These are phyloP conservation scores for Pangasius djambal DNA, from an alignment of 2,797 vertebrate species.

Conservation along the genomic window DNA sequence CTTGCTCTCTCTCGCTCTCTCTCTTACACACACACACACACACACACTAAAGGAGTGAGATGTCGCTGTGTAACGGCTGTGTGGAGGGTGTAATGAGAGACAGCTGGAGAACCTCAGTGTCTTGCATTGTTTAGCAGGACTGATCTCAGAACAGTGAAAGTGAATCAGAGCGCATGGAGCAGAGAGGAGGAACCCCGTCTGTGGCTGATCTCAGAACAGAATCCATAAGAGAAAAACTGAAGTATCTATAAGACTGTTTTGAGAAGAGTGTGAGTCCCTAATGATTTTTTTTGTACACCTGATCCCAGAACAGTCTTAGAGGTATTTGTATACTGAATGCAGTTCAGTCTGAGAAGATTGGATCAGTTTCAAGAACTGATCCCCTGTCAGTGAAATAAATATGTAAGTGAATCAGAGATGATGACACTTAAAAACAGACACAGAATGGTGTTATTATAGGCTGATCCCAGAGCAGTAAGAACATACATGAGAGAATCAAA, in stretches of 20 bases:
- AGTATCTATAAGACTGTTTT: not conserved
- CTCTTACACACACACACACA: constrained; percentile 31
- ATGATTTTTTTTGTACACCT: not conserved
- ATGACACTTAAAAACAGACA: not conserved
- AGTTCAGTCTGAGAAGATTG: not conserved
- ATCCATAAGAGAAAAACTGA: not conserved
- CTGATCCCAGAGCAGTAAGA: not conserved
- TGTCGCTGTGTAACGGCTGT: not conserved
- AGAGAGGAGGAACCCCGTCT: not conserved
- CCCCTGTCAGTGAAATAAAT: not conserved
- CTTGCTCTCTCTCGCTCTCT: constrained; percentile 41
- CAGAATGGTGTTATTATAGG: not conserved
- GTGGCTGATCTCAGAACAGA: not conserved
- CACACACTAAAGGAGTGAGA: not conserved
- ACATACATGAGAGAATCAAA: not conserved
- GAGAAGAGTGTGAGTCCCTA: not conserved
- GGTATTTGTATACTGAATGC: too few relatives aligned
- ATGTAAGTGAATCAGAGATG: not conserved
- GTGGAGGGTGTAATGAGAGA: constrained; percentile 16
- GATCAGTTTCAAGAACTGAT: not conserved
- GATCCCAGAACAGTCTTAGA: not conserved
- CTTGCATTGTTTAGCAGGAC: not conserved
- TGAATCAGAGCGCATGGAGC: not conserved
- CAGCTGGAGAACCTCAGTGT: constrained; percentile 23
- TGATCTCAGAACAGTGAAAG: not conserved